Evolutionary conservation across 2,888 invertebrate genomes (phyloP).

Genomic region (Cylindroiulus punctatus): DNA sequence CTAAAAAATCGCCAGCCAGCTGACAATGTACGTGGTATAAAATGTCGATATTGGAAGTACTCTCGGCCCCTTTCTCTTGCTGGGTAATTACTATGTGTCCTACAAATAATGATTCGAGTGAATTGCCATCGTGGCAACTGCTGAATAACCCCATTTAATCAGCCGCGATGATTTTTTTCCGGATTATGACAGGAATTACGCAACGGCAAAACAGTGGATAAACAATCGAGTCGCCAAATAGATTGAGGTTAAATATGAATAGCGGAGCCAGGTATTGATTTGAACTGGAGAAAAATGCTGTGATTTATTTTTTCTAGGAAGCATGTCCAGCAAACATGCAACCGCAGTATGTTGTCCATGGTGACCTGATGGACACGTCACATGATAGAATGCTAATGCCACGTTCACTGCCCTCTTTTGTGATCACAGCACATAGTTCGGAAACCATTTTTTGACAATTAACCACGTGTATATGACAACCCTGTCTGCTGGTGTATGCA

Average conservation of each 20-base stretch:
- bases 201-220: background rate
- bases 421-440: too few relatives aligned
- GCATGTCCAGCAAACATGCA: too few relatives aligned
- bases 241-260: slow-evolving; percentile 9
- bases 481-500: too few relatives aligned
- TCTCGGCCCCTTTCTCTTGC: background rate
- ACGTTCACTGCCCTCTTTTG: too few relatives aligned
- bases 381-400: too few relatives aligned
- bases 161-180: background rate
- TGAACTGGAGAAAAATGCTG: background rate
- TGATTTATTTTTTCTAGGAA: background rate
- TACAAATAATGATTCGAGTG: slow-evolving; percentile 18
- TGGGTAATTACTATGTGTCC: slow-evolving; percentile 18
- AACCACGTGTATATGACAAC: too few relatives aligned
- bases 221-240: background rate
- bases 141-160: slow-evolving; percentile 18
- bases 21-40: background rate
- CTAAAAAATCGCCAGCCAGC: background rate
- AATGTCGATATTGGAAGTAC: slow-evolving; percentile 18
- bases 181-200: background rate
- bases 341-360: too few relatives aligned
- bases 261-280: background rate
- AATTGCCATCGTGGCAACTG: slow-evolving; percentile 10
- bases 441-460: too few relatives aligned
- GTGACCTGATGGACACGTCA: too few relatives aligned